phyloP scores from a whole-genome alignment of 2,113 vertebrate genomes.

The Promerops cafer region DNA sequence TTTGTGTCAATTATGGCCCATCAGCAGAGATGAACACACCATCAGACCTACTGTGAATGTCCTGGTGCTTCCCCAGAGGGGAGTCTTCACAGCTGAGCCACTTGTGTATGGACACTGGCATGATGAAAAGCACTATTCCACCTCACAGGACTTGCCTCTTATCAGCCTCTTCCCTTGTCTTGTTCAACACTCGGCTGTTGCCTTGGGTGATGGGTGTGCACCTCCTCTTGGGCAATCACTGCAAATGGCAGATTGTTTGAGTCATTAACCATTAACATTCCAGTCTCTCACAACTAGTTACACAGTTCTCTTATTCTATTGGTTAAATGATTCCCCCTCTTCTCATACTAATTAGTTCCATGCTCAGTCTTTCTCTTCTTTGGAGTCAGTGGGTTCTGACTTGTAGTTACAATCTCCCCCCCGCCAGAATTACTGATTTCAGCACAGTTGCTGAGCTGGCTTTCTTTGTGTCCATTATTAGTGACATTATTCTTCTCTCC shows the following conservation, averaged over 20 bases:
- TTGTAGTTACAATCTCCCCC: background rate
- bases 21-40: background rate
- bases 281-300: background rate
- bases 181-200: background rate
- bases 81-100: background rate
- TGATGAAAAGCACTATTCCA: background rate
- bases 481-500: background rate
- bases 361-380: background rate
- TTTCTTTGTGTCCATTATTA: background rate
- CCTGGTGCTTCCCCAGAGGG: background rate
- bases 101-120: background rate
- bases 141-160: background rate
- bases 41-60: background rate
- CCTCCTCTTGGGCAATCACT: background rate
- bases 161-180: background rate
- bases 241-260: background rate
- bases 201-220: background rate
- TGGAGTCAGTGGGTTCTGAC: background rate
- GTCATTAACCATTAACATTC: background rate
- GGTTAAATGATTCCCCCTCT: background rate
- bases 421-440: background rate
- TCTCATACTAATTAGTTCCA: background rate
- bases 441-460: background rate
- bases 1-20: background rate
- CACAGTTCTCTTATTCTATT: background rate